Percentiles rank a stretch among this genome's conserved stretches.
Evolutionary conservation across 1,140 invertebrate species (phyloP).

Genomic region (Gryon sp.): DNA sequence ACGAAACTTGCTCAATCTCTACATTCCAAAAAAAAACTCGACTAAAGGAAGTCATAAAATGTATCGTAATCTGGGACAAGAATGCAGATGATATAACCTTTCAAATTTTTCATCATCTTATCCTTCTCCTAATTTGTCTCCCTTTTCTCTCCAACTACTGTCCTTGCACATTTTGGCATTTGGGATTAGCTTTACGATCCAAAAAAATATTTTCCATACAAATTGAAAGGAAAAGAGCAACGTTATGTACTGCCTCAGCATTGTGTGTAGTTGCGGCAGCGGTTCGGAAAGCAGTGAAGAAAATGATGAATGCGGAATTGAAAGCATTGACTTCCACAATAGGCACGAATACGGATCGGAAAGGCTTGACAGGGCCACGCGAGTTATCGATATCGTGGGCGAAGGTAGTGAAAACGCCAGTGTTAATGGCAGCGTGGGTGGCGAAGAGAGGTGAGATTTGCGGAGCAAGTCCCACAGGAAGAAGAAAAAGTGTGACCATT

Average conservation of each 20-base stretch:
- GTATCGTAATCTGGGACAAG: too few species aligned
- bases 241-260: constrained; percentile 70
- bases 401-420: constrained; percentile 48
- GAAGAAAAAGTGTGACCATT: constrained; percentile 63
- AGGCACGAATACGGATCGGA: constrained; percentile 38
- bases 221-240: background rate
- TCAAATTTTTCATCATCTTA: too few species aligned
- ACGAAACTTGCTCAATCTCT: constrained; percentile 17
- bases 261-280: constrained; percentile 68
- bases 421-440: constrained; percentile 61
- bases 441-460: constrained; percentile 72
- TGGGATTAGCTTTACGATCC: background rate
- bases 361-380: constrained; percentile 25
- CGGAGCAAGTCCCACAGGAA: constrained; percentile 58
- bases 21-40: too few species aligned
- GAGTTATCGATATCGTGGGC: constrained; percentile 34
- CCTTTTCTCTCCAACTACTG: too few species aligned
- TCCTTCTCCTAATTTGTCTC: too few species aligned
- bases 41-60: too few species aligned
- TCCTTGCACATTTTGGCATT: too few species aligned
- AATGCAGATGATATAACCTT: too few species aligned
- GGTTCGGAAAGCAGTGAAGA: constrained; percentile 57
- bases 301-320: constrained; percentile 51
- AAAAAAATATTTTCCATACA: background rate
- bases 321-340: constrained; percentile 42